A percentile compares a stretch with the other conserved stretches of the same genome.
These are phyloP conservation scores for Coenonympha glycerion DNA, from an alignment of 2,888 invertebrate genomes.

Conservation along the genomic window DNA sequence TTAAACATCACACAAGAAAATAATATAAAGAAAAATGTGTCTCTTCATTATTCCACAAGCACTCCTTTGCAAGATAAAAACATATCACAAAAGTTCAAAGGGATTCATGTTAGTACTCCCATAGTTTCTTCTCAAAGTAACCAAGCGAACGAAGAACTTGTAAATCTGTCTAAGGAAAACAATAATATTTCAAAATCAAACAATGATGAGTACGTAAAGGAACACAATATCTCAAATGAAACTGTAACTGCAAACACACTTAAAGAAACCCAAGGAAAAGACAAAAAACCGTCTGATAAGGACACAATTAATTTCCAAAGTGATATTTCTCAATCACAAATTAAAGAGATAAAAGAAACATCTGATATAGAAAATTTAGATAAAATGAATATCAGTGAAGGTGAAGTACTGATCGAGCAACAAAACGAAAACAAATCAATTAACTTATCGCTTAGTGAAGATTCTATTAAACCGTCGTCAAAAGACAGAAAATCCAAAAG, in stretches of 20 bases:
- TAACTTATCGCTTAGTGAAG: neutral
- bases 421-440: slow-evolving; percentile 1
- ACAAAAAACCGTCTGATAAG: neutral
- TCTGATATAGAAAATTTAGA: slow-evolving; percentile 15
- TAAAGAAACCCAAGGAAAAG: neutral
- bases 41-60: slow-evolving; percentile 51
- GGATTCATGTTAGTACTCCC: slow-evolving; percentile 49
- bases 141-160: neutral
- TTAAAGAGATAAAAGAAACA: slow-evolving; percentile 1
- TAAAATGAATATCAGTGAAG: slow-evolving; percentile 23
- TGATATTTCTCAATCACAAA: neutral
- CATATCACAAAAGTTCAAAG: slow-evolving; percentile 38
- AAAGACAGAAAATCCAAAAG: slow-evolving; percentile 2
- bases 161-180: neutral
- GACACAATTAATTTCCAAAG: neutral
- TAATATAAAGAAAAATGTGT: slow-evolving; percentile 37
- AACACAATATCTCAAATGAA: slow-evolving; percentile 18
- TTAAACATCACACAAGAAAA: slow-evolving; percentile 37
- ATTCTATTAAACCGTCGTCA: neutral
- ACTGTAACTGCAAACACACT: slow-evolving; percentile 4
- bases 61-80: slow-evolving; percentile 59
- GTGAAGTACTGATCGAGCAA: neutral
- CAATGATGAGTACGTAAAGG: slow-evolving; percentile 23
- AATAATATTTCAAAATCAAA: neutral
- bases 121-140: slow-evolving; percentile 37